Percentiles rank a stretch among this genome's conserved stretches.
Evolutionary conservation across 1,140 invertebrate genomes (phyloP).

Genomic region (Contarinia nasturtii): DNA sequence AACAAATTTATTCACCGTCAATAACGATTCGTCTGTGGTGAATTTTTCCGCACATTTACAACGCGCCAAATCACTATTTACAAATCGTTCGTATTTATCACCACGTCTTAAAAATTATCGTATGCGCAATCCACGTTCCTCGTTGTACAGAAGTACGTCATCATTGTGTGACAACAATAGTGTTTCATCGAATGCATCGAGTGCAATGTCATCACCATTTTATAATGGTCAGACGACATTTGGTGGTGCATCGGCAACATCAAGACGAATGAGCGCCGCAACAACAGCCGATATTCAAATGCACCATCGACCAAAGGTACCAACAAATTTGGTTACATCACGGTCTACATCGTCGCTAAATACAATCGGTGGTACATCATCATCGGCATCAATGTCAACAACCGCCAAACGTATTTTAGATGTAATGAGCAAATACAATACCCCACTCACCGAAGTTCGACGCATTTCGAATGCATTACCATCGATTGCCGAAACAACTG

Average conservation of each 20-base stretch:
- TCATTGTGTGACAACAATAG: conserved; percentile 19
- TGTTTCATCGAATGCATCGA: conserved; percentile 8
- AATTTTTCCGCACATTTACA: too few relatives aligned
- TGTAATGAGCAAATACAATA: conserved; percentile 50
- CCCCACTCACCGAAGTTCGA: conserved; percentile 48
- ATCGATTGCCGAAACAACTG: not conserved
- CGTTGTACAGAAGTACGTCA: conserved; percentile 20
- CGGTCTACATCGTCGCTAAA: conserved; percentile 11
- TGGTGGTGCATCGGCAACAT: conserved; percentile 52
- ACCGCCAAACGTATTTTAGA: conserved; percentile 48
- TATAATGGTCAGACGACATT: conserved; percentile 63
- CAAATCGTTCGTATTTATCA: too few relatives aligned
- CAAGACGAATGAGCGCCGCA: conserved; percentile 26
- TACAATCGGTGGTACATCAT: conserved; percentile 4
- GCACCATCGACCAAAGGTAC: conserved; percentile 1
- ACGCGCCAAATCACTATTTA: too few relatives aligned
- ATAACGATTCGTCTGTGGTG: too few relatives aligned
- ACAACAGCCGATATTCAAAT: conserved; percentile 1
- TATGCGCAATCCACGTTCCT: conserved; percentile 2
- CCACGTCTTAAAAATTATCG: too few relatives aligned
- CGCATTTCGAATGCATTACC: conserved; percentile 32
- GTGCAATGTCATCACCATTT: conserved; percentile 37
- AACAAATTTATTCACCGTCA: too few relatives aligned
- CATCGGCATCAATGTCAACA: conserved; percentile 27
- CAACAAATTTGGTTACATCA: conserved; percentile 8